Conservation (phyloP, 2,797 vertebrate species). For the Notolepis coatsorum region DNA sequence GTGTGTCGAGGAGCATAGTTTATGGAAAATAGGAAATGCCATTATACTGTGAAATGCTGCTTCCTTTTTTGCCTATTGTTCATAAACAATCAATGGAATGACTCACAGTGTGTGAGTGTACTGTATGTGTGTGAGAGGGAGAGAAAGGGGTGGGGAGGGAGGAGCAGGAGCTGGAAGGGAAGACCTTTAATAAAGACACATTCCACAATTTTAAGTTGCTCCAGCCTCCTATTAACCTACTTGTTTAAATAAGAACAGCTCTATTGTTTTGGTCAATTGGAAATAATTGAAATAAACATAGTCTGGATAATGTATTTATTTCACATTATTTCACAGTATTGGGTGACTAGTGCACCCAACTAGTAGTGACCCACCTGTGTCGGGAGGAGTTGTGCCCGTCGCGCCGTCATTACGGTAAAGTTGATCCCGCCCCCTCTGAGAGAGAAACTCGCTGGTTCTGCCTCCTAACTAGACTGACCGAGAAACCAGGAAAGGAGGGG, state of each 20-base stretch:
- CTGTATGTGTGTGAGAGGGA: slow-evolving; percentile 21
- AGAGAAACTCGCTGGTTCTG: slow-evolving; percentile 72
- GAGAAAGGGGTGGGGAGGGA: slow-evolving; percentile 51
- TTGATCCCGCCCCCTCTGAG: slow-evolving; percentile 69
- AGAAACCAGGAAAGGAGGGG: slow-evolving; percentile 65
- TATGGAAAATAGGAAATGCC: slow-evolving; percentile 45
- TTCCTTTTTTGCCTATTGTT: slow-evolving; percentile 74
- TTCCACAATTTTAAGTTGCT: too few relatives aligned
- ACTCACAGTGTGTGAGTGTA: slow-evolving; percentile 58
- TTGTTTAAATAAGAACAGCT: too few relatives aligned
- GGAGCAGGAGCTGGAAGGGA: slow-evolving; percentile 20
- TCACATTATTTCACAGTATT: background rate
- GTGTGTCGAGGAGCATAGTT: slow-evolving; percentile 29
- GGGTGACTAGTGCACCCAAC: background rate
- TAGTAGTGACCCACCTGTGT: slow-evolving; percentile 51
- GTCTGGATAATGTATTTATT: background rate
- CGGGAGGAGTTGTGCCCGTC: slow-evolving; percentile 30
- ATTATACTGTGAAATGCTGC: slow-evolving; percentile 51
- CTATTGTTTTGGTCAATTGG: too few relatives aligned
- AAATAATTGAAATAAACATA: too few relatives aligned
- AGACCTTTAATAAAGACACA: too few relatives aligned
- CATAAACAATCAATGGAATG: slow-evolving; percentile 71
- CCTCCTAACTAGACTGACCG: slow-evolving; percentile 72
- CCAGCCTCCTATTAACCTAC: too few relatives aligned
- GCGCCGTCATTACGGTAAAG: slow-evolving; percentile 70